These are phyloP conservation scores for Ochotona curzoniae DNA, from an alignment of 2,113 vertebrate species.

Conservation along the genomic window DNA sequence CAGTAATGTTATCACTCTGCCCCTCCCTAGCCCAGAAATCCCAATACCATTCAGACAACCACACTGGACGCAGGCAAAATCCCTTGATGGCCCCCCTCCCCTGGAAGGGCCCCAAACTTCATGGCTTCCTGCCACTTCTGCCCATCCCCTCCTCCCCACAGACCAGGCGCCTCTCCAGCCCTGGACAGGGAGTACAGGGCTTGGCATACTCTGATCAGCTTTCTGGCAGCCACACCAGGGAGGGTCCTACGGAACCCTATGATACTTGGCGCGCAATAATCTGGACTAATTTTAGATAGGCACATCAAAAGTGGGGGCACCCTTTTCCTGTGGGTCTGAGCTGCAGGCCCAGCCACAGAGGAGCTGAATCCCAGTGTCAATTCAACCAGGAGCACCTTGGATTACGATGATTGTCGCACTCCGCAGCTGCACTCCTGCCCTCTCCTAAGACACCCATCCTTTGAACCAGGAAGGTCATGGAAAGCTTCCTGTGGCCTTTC, in stretches of 20 bases:
- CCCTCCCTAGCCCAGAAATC: constrained; percentile 13
- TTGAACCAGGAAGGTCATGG: background rate
- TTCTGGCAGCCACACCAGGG: background rate
- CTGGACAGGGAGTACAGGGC: background rate
- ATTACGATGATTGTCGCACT: background rate
- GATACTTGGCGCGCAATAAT: background rate
- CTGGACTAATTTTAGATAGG: background rate
- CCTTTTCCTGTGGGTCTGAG: background rate
- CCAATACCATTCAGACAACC: background rate
- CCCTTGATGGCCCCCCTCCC: background rate
- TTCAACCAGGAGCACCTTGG: constrained; percentile 5
- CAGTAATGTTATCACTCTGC: constrained; percentile 18
- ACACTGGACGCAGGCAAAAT: background rate
- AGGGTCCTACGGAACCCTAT: constrained; percentile 19
- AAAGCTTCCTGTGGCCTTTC: background rate
- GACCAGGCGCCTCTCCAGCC: constrained; percentile 4
- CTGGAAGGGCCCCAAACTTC: background rate
- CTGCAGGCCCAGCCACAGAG: background rate
- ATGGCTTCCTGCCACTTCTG: background rate
- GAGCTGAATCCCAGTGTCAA: background rate
- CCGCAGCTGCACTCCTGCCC: accelerated
- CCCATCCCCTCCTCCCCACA: background rate
- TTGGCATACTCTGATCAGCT: background rate
- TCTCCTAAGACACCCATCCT: background rate
- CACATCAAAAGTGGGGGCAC: background rate